A percentile compares a stretch with the other conserved stretches of the same genome.
Conservation (phyloP, 2,113 vertebrate genomes). For the Centropus unirufus region DNA sequence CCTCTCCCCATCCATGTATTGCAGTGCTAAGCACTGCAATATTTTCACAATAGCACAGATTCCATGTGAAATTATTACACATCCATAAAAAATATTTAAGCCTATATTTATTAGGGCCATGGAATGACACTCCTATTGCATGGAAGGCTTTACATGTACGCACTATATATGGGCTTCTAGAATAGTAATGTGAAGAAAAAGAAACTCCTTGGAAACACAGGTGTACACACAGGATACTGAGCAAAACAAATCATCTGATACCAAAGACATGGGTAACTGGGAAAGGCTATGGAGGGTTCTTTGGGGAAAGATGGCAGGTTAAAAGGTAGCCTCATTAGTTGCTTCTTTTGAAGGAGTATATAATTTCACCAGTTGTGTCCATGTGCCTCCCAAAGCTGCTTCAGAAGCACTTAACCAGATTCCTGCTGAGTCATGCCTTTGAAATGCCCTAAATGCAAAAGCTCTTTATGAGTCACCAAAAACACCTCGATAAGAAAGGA, state of each 20-base stretch:
- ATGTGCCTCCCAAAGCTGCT: neutral
- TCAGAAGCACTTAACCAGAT: neutral
- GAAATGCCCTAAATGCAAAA: slow-evolving; percentile 20
- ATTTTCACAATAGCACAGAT: neutral
- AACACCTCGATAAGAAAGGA: neutral
- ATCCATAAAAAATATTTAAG: neutral
- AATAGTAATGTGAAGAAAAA: neutral
- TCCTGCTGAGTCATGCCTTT: neutral
- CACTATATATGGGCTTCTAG: neutral
- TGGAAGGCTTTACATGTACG: neutral
- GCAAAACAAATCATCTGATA: neutral
- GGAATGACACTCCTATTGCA: neutral
- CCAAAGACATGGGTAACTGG: neutral
- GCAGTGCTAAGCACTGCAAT: neutral
- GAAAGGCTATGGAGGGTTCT: neutral
- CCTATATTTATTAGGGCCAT: neutral
- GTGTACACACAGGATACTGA: rapidly evolving
- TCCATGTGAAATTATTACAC: neutral
- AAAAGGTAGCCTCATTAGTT: neutral
- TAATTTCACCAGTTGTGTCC: neutral
- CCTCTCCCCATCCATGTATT: neutral
- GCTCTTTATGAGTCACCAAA: slow-evolving; percentile 25
- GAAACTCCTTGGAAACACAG: neutral
- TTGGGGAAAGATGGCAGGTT: neutral
- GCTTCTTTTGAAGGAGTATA: neutral